Conservation (phyloP, 2,113 vertebrate species). For the Octodon degus region DNA sequence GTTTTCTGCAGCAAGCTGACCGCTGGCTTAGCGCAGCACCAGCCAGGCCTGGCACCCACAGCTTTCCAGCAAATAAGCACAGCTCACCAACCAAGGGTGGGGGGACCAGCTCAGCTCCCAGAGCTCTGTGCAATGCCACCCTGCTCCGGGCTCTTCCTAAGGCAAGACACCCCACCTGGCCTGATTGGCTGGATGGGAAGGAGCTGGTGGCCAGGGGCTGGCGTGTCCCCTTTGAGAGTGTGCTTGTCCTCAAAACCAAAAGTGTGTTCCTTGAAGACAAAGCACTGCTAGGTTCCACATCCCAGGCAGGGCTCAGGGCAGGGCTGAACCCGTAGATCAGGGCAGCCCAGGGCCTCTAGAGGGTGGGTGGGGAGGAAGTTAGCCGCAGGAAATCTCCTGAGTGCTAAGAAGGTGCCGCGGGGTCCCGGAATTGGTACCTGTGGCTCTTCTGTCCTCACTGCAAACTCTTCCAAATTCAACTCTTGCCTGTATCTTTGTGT, state of each 20-base stretch:
- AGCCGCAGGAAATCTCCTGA: too few species aligned
- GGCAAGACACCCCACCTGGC: neutral
- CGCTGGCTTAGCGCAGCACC: neutral
- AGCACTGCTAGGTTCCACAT: neutral
- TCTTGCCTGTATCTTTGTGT: neutral
- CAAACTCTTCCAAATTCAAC: neutral
- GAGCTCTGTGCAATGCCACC: neutral
- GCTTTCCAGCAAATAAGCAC: neutral
- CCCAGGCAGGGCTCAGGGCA: neutral
- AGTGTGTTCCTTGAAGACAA: neutral
- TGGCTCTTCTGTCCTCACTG: neutral
- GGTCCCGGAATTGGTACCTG: neutral
- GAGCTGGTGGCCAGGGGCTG: neutral
- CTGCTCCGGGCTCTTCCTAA: neutral
- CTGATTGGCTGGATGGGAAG: neutral
- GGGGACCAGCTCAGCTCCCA: neutral
- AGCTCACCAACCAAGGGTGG: neutral
- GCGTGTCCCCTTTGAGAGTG: neutral
- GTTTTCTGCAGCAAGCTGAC: neutral
- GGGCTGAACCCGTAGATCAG: neutral
- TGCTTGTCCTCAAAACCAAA: neutral
- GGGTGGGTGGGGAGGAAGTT: neutral
- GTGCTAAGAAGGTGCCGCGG: neutral
- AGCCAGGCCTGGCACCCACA: neutral
- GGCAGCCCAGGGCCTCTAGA: neutral